phyloP scores from a whole-genome alignment of 1,140 invertebrate genomes.

The Brachionus asplanchnoidis region DNA sequence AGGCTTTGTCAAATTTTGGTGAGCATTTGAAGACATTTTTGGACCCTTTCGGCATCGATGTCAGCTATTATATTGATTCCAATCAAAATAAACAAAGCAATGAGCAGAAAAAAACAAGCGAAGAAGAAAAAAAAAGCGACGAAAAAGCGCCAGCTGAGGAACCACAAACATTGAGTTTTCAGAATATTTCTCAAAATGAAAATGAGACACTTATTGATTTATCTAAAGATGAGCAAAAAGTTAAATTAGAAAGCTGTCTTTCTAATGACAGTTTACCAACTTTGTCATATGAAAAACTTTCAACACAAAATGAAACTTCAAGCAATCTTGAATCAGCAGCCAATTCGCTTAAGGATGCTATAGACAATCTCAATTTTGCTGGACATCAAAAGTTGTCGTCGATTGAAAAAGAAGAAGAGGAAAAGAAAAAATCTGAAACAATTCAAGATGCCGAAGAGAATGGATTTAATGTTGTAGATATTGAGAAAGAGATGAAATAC shows the following conservation, averaged over 20 bases:
- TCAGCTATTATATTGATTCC: conserved; percentile 9
- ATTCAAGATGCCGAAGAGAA: neutral
- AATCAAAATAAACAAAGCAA: neutral
- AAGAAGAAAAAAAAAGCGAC: neutral
- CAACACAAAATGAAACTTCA: neutral
- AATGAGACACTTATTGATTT: neutral
- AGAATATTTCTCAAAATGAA: neutral
- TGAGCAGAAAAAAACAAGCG: neutral
- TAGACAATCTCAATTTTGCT: neutral
- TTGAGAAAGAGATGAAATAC: conserved; percentile 13
- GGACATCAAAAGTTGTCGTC: neutral
- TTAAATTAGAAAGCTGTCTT: neutral
- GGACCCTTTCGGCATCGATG: conserved; percentile 34
- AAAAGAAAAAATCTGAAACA: neutral
- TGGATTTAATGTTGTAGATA: conserved; percentile 30
- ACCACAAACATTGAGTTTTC: neutral
- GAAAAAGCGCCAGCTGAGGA: neutral
- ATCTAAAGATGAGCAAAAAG: neutral
- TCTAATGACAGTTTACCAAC: neutral
- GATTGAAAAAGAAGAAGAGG: neutral
- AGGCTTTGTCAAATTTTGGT: neutral
- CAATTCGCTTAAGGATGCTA: neutral
- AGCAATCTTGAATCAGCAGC: neutral
- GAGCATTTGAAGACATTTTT: conserved; percentile 28
- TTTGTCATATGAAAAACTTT: neutral